These are phyloP conservation scores for Drosophila mojavensis DNA, from an alignment of 1,140 invertebrate genomes.

Conservation along the genomic window DNA sequence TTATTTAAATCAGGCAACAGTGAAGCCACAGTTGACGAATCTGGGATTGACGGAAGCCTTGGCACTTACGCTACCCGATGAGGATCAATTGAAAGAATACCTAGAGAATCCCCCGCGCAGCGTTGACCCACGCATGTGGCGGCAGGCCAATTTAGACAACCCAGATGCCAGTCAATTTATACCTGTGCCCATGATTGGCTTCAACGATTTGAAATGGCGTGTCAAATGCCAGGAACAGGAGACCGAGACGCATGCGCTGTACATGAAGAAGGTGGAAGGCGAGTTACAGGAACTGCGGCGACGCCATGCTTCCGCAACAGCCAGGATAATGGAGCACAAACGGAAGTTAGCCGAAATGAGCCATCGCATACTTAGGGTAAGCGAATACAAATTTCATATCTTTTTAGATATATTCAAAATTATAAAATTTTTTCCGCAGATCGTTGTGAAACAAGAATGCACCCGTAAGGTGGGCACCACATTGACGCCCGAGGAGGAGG, in stretches of 20 bases:
- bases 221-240: slow-evolving; percentile 93
- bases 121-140: slow-evolving; percentile 92
- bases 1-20: slow-evolving; percentile 88
- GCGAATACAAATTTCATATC: background rate
- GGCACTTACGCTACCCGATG: slow-evolving; percentile 88
- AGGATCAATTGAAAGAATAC: slow-evolving; percentile 93
- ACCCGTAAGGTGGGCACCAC: slow-evolving; percentile 93
- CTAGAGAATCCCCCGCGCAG: slow-evolving; percentile 93
- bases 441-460: slow-evolving; percentile 94
- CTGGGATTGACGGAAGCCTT: slow-evolving; percentile 88
- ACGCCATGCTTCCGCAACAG: slow-evolving; percentile 88
- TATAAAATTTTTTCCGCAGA: slow-evolving; percentile 84
- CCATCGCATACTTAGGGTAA: slow-evolving; percentile 90
- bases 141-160: slow-evolving; percentile 96
- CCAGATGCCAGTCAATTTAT: slow-evolving; percentile 95
- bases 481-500: slow-evolving; percentile 95
- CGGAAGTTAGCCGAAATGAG: slow-evolving; percentile 90
- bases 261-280: slow-evolving; percentile 90
- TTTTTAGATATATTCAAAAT: slow-evolving; percentile 18
- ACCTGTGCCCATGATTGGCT: slow-evolving; percentile 96
- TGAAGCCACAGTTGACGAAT: slow-evolving; percentile 89
- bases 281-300: slow-evolving; percentile 91
- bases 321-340: slow-evolving; percentile 90
- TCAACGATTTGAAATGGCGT: slow-evolving; percentile 90
- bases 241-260: slow-evolving; percentile 90